These are phyloP conservation scores for Aphidius ervi DNA, from an alignment of 1,140 invertebrate genomes.

Conservation along the genomic window DNA sequence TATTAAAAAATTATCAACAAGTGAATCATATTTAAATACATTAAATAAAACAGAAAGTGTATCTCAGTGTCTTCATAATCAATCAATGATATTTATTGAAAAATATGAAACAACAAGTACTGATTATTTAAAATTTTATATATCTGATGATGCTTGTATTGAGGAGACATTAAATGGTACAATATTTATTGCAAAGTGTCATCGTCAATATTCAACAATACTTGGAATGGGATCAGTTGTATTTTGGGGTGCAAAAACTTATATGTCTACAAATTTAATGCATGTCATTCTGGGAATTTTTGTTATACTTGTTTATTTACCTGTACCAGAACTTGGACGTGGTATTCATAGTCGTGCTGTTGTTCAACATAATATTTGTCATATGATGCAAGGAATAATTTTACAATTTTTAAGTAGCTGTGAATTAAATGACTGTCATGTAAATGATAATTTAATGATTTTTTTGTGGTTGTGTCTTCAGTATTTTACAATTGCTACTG, in stretches of 20 bases:
- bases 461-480: constrained; percentile 37
- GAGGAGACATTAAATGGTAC: constrained; percentile 31
- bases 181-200: constrained; percentile 31
- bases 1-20: neutral
- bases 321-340: constrained; percentile 32
- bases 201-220: constrained; percentile 10
- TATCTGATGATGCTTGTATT: constrained; percentile 22
- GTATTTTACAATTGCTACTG: constrained; percentile 39
- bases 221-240: constrained; percentile 23
- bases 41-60: neutral
- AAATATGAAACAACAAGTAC: neutral
- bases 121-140: neutral
- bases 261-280: constrained; percentile 39
- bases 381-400: constrained; percentile 31
- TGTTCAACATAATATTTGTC: constrained; percentile 37
- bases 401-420: constrained; percentile 32
- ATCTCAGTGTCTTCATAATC: constrained; percentile 8
- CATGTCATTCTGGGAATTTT: constrained; percentile 37
- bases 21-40: no score
- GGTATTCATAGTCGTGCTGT: constrained; percentile 38
- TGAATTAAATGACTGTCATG: constrained; percentile 26
- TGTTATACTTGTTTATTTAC: constrained; percentile 36
- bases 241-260: constrained; percentile 41
- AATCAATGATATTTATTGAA: constrained; percentile 2
- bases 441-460: constrained; percentile 25